These are phyloP conservation scores for Sitta europaea DNA, from an alignment of 2,113 vertebrate species.

Conservation along the genomic window DNA sequence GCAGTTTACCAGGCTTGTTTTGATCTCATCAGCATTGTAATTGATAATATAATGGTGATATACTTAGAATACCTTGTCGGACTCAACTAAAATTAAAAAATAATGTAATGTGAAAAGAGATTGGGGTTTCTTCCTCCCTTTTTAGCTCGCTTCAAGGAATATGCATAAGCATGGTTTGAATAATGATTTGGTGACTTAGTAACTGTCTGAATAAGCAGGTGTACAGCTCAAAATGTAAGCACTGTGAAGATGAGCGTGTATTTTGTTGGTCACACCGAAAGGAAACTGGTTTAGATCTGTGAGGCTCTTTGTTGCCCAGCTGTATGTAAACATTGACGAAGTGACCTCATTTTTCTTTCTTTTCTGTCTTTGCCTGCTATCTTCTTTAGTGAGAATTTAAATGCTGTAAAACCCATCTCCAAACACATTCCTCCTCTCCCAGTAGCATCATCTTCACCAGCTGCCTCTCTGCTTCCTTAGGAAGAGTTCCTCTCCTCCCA, in stretches of 20 bases:
- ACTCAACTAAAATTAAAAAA: background rate
- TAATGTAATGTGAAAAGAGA: background rate
- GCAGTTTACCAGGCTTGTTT: background rate
- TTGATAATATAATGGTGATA: too few species aligned
- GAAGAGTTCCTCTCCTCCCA: background rate
- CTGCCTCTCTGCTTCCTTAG: background rate
- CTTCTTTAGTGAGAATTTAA: background rate
- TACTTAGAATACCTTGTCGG: background rate
- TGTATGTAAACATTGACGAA: background rate
- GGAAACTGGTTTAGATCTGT: background rate
- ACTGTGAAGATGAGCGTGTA: background rate
- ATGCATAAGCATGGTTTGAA: background rate
- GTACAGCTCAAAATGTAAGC: background rate
- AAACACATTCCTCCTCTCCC: background rate
- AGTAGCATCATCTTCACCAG: background rate
- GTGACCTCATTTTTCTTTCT: background rate
- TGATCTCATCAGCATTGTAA: too few species aligned
- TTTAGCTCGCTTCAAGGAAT: background rate
- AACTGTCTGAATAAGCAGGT: background rate
- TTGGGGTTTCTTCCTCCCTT: rapidly evolving
- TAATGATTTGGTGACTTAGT: background rate
- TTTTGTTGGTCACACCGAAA: background rate
- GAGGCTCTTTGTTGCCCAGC: background rate
- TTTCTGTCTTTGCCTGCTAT: background rate
- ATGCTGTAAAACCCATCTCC: background rate